Evolutionary conservation across 2,888 invertebrate species (phyloP).

Genomic region (Deladenus siricidicola): DNA sequence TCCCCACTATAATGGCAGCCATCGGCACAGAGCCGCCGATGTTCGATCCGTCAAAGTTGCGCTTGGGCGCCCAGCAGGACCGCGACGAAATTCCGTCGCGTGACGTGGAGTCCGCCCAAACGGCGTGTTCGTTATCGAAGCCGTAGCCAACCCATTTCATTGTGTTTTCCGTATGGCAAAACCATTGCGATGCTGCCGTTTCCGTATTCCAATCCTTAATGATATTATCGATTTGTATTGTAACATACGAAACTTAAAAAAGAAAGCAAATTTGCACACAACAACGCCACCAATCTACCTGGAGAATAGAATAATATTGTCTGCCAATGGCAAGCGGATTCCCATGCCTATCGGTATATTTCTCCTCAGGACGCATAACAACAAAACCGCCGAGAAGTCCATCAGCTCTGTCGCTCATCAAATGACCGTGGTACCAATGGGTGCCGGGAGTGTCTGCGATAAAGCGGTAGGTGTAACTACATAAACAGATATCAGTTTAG

Average conservation of each 20-base stretch:
- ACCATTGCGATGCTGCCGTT: conserved; percentile 33
- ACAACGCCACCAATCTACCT: no score
- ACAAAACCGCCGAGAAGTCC: conserved; percentile 45
- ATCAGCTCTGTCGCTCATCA: conserved; percentile 45
- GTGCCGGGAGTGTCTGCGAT: conserved; percentile 48
- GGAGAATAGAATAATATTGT: conserved; percentile 40
- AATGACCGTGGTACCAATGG: conserved; percentile 29
- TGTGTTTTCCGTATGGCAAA: conserved; percentile 20
- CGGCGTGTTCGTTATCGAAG: conserved; percentile 29
- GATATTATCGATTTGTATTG: neutral
- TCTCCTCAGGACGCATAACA: conserved; percentile 17
- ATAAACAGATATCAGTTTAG: conserved; percentile 3
- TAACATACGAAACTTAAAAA: neutral
- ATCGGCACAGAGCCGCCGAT: conserved; percentile 47
- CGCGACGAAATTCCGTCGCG: conserved; percentile 36
- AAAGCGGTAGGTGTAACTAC: conserved; percentile 43
- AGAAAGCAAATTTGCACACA: neutral
- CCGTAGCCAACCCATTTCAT: conserved; percentile 50
- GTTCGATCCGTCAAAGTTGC: conserved; percentile 45
- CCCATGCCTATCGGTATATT: neutral
- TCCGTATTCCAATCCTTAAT: conserved; percentile 41
- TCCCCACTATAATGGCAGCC: conserved; percentile 40
- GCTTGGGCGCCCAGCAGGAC: conserved; percentile 47
- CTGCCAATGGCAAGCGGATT: conserved; percentile 5
- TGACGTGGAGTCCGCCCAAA: conserved; percentile 26